Evolutionary conservation across 2,113 vertebrate species (phyloP).

Genomic region (Cygnus atratus): DNA sequence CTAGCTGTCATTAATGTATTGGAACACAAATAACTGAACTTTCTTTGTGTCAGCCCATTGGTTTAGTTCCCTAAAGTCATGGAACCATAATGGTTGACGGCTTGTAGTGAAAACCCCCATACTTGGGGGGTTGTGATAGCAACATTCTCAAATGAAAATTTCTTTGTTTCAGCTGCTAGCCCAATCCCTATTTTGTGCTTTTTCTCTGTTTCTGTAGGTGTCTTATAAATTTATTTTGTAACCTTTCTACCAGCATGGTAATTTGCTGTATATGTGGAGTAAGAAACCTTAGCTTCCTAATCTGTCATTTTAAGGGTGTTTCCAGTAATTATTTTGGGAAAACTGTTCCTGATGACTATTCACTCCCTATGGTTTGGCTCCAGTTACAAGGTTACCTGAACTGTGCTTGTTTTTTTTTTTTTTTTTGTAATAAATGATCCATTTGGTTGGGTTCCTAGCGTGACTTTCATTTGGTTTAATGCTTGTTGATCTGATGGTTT

Average conservation of each 20-base stretch:
- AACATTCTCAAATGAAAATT: background rate
- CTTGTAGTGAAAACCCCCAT: background rate
- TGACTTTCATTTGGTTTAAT: background rate
- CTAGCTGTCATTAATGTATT: background rate
- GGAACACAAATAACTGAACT: background rate
- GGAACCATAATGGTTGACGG: background rate
- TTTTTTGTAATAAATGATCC: background rate
- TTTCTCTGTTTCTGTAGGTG: background rate
- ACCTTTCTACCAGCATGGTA: background rate
- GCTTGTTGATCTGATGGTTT: background rate
- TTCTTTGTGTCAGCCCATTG: background rate
- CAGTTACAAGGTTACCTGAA: background rate
- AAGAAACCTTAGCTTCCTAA: background rate
- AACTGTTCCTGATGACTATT: background rate
- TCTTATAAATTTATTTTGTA: background rate
- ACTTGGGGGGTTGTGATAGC: background rate
- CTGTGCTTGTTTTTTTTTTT: background rate
- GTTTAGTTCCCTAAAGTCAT: background rate
- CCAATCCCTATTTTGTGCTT: background rate
- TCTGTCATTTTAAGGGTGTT: background rate
- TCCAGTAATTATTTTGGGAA: background rate
- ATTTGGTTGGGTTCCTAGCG: background rate
- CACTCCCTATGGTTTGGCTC: background rate
- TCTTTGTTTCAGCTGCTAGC: background rate
- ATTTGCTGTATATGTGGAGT: background rate